Base-by-base conservation (phyloP, 2,888 invertebrate genomes). In the Cephus runcator region DNA sequence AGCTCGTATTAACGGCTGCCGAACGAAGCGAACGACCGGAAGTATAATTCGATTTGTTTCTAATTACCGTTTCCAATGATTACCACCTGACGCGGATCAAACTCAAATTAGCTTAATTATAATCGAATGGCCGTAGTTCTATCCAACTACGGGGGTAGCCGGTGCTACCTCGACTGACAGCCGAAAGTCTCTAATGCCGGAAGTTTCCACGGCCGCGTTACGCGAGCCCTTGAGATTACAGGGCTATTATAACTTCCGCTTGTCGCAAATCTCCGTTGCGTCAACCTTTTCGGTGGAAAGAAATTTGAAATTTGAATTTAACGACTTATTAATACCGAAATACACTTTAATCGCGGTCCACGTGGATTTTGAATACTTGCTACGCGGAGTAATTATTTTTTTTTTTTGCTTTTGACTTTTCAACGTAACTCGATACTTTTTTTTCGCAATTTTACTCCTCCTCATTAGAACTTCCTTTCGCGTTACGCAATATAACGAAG, bases 71-170 rank as follows among this genome's bases (percentile, higher is more conserved):
- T 85, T 85, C 83, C 87, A 87, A 88, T 88, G 86, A 88, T 87
- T 86, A 85, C 86, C 90, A 90, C 85, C 88, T 89, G 90, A 84
- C 88, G 86, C 88, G 87, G 86, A 89, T 90, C 87, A 88, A 89
- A 90, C 85, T 88, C 87, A 84, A 88, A 89, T 90, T 88, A 89
- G 87, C 87, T 87, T 88, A 88, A 90, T 89, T 87, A 87, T 88
- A 85, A 87, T 87, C 86, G 85, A 89, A 89, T 86, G 85, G 84
- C 84, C 78, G 82, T 56, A 56, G 40, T 56, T 56, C 40, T 56
- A 56, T 56, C 23, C 40, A 56, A 56, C 40, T 56, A 23, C n/a
- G 23, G 40, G 40, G 40, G 40, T 56, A 56, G 23, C 40, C 40
- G 23, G 40, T 56, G 40, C 23, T 23, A 9, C 40, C 23, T 9